Evolutionary conservation across 2,113 vertebrate species (phyloP), one percentile per base, ranked within the genome.

Genomic region (Felis catus): DNA sequence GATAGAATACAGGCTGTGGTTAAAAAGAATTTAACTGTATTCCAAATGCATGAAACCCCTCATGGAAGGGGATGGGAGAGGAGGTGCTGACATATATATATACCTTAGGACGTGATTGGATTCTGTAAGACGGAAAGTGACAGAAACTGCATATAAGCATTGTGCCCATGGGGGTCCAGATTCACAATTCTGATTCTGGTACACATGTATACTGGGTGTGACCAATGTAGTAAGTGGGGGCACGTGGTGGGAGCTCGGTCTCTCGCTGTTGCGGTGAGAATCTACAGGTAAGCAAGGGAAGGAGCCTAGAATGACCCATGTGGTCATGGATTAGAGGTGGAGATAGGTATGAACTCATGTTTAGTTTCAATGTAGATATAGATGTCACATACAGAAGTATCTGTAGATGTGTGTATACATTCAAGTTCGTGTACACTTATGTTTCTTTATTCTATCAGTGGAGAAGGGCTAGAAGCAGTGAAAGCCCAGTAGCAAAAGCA

Each of bases 1-100:
- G 4, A 76, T 36, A 95, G 78, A 91, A 48, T 41, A 19, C 7
- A 89, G 39, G 68, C 29, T 63, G 36, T 80, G 51, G 70, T n/a
- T 53, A 81, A 95, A 95, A 91, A 73, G 19, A 89, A 96, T 55
- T 87, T 90, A 65, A 95, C 14, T 92, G 4, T 27, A 85, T 87
- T 91, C 87, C 25, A 95, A 63, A 89, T 74, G 7, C n/a, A 91
- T 36, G 45, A 86, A 89, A 73, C 51, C 89, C 31, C 21, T 94
- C 78, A 76, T 10, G 31, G 41, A 93, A 94, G 19, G 15, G 18
- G 5, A 33, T 0, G 33, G 3, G 25, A 27, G 9, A 68, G 27
- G 41, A 53, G 39, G 29, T 88, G 31, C 36, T 73, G 88, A 86
- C 11, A 19, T 48, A 86, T 53, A 48, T 39, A 93, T 61, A 48